A percentile compares a stretch with the other conserved stretches of the same genome.
Evolutionary conservation across 2,888 invertebrate genomes (phyloP).

Genomic region (Onchidella celtica): DNA sequence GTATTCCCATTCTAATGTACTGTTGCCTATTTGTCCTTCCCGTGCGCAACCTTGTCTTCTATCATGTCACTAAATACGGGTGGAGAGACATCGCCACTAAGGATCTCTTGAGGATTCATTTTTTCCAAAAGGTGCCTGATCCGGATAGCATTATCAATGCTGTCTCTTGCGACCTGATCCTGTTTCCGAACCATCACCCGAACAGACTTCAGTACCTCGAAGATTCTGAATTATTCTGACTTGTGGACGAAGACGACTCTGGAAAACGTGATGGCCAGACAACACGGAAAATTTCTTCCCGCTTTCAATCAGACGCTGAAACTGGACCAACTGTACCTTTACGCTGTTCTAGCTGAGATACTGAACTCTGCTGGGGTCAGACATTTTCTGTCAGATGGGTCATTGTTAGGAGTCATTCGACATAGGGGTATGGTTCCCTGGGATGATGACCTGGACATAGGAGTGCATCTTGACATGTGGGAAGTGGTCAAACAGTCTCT

Average conservation of each 20-base stretch:
- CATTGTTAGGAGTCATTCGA: constrained; percentile 25
- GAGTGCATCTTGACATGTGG: constrained; percentile 14
- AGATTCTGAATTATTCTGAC: background rate
- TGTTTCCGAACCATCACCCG: background rate
- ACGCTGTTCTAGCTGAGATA: background rate
- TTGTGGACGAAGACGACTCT: background rate
- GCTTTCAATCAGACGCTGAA: background rate
- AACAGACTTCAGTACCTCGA: background rate
- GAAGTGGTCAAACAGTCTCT: constrained; percentile 6
- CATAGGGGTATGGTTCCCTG: constrained; percentile 34
- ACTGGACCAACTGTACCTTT: background rate
- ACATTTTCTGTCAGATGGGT: constrained; percentile 25
- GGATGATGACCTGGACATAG: constrained; percentile 43
- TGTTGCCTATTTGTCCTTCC: constrained; percentile 7
- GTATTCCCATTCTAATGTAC: background rate
- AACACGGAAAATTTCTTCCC: constrained; percentile 22
- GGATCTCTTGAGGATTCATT: background rate
- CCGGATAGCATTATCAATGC: background rate
- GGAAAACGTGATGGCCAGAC: background rate
- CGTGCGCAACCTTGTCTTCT: background rate
- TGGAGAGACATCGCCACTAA: constrained; percentile 8
- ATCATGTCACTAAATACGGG: background rate
- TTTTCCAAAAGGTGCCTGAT: background rate
- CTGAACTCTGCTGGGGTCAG: background rate
- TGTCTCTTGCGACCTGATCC: background rate